These are phyloP conservation scores for Lucilia sericata DNA, from an alignment of 1,140 invertebrate genomes.

Conservation along the genomic window DNA sequence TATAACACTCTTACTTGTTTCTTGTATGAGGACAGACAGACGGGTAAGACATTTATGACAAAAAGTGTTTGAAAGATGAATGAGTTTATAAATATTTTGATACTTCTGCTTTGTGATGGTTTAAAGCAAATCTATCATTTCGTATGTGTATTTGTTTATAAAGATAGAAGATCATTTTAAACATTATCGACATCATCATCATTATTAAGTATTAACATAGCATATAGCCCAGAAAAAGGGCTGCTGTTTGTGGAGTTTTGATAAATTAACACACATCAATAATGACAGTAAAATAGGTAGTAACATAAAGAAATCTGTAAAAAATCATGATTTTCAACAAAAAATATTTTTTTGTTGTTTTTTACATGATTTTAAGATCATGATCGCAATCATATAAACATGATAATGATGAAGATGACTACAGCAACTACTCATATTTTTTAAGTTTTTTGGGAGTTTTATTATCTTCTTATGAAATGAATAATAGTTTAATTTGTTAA, in stretches of 20 bases:
- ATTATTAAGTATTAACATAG: background rate
- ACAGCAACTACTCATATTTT: no score
- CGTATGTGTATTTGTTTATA: background rate
- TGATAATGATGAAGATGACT: background rate
- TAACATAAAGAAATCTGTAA: background rate
- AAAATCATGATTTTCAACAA: background rate
- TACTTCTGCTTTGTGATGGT: constrained; percentile 36
- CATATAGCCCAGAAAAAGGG: constrained; percentile 1
- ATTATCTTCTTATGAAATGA: background rate
- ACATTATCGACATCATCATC: background rate
- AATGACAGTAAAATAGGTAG: constrained; percentile 41
- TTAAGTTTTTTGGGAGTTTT: background rate
- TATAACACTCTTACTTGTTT: no score
- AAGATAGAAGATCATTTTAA: background rate
- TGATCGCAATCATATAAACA: no score
- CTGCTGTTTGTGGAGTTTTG: constrained; percentile 15
- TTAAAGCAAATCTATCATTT: background rate
- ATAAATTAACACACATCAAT: constrained; percentile 48
- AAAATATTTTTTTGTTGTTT: background rate
- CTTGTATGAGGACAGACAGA: background rate
- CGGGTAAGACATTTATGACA: background rate
- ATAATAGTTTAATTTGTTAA: background rate
- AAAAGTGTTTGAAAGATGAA: constrained; percentile 53
- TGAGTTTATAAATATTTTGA: constrained; percentile 66
- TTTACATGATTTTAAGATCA: background rate